Evolutionary conservation across 2,113 vertebrate genomes (phyloP).

Genomic region (Globicephala melas): DNA sequence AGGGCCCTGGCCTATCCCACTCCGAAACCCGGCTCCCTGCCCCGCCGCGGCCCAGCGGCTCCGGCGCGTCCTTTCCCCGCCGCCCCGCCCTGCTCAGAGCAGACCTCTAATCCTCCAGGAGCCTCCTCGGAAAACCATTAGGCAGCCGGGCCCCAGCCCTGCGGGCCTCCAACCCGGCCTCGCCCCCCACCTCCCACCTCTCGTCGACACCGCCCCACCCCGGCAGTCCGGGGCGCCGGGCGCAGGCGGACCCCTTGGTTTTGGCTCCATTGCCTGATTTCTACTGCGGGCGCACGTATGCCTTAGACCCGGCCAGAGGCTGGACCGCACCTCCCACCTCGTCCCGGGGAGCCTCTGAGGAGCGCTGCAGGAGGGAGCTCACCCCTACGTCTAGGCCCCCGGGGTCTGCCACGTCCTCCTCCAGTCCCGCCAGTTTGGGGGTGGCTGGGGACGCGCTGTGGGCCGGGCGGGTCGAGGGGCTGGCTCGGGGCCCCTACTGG

Average conservation of each 20-base stretch:
- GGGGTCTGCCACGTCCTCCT: not conserved
- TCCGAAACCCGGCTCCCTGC: not conserved
- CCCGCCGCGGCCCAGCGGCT: not conserved
- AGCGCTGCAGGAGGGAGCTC: not conserved
- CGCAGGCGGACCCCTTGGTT: not conserved
- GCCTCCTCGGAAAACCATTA: slow-evolving; percentile 66
- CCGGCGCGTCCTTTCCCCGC: rapidly evolving
- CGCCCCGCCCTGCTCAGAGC: not conserved
- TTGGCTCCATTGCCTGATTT: not conserved
- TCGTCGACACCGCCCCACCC: rapidly evolving
- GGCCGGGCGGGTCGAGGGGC: not conserved
- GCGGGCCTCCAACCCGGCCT: not conserved
- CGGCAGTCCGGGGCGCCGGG: not conserved
- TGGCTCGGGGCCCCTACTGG: not conserved
- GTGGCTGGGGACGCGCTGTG: rapidly evolving
- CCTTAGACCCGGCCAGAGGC: not conserved
- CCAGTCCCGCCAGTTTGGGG: not conserved
- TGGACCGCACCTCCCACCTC: not conserved
- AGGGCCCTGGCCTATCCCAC: not conserved
- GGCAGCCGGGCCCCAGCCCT: not conserved
- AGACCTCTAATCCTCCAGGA: slow-evolving; percentile 39
- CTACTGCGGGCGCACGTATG: not conserved
- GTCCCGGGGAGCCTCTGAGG: not conserved
- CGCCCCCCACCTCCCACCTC: not conserved
- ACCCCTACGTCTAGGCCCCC: not conserved